These are phyloP conservation scores for Ochotona princeps DNA, from an alignment of 2,113 vertebrate genomes.

Conservation along the genomic window DNA sequence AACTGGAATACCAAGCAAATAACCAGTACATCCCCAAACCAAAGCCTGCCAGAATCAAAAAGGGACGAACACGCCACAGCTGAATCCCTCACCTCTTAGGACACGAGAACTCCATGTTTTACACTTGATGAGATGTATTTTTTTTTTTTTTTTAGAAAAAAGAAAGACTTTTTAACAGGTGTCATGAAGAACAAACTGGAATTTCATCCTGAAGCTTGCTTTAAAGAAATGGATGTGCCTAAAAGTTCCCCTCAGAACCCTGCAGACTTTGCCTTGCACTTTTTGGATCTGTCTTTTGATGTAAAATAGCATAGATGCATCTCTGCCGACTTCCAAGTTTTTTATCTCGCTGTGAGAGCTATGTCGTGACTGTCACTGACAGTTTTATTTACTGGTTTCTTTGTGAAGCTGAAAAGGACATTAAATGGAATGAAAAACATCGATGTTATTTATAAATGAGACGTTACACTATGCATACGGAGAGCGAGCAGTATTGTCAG, in stretches of 20 bases:
- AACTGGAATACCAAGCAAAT: slow-evolving; percentile 98
- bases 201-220: slow-evolving; percentile 89
- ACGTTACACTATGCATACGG: slow-evolving; percentile 87
- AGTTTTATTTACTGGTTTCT: slow-evolving; percentile 92
- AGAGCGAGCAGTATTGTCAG: slow-evolving; percentile 81
- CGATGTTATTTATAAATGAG: slow-evolving; percentile 90
- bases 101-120: slow-evolving; percentile 69
- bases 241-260: slow-evolving; percentile 79
- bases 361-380: slow-evolving; percentile 89
- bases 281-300: slow-evolving; percentile 91
- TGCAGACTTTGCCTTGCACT: slow-evolving; percentile 93
- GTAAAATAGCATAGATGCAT: slow-evolving; percentile 88
- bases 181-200: slow-evolving; percentile 91
- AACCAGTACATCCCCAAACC: slow-evolving; percentile 99
- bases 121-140: slow-evolving; percentile 84
- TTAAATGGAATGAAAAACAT: slow-evolving; percentile 83
- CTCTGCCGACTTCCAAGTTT: slow-evolving; percentile 87
- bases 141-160: slow-evolving; percentile 76
- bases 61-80: slow-evolving; percentile 94
- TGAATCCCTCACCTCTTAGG: slow-evolving; percentile 80
- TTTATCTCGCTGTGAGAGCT: slow-evolving; percentile 89
- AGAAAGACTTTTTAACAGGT: slow-evolving; percentile 85
- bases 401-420: slow-evolving; percentile 90
- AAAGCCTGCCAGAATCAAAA: slow-evolving; percentile 97
- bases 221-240: slow-evolving; percentile 91